Evolutionary conservation across 2,113 vertebrate species (phyloP).

Genomic region (Podarcis raffonei): DNA sequence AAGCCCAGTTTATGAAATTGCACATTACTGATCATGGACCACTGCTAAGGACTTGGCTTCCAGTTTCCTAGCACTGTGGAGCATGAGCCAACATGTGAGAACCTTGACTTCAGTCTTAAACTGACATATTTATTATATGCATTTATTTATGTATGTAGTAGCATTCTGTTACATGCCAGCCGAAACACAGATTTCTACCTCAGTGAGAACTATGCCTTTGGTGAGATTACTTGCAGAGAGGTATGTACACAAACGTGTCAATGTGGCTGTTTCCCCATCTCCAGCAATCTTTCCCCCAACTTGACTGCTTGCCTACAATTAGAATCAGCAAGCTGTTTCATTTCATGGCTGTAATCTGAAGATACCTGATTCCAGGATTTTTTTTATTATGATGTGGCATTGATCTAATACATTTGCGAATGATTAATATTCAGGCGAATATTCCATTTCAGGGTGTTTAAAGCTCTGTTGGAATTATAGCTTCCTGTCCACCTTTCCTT

Average conservation of each 20-base stretch:
- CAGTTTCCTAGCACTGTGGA: neutral
- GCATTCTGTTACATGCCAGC: neutral
- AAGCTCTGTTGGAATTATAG: neutral
- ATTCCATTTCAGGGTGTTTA: neutral
- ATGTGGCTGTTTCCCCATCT: neutral
- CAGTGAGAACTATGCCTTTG: neutral
- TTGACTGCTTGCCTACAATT: neutral
- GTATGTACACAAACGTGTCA: neutral
- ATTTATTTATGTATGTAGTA: too few relatives aligned
- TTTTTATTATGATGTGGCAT: accelerated
- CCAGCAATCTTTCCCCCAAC: accelerated
- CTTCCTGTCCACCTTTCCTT: neutral
- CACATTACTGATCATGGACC: neutral
- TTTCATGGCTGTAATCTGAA: neutral
- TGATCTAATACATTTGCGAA: neutral
- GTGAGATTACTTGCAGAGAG: neutral
- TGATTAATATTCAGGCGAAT: neutral
- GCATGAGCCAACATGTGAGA: neutral
- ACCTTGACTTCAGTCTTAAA: neutral
- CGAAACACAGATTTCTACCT: neutral
- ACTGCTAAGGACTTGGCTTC: neutral
- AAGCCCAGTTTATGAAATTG: neutral
- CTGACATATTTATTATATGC: too few relatives aligned
- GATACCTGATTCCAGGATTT: neutral
- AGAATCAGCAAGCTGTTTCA: neutral